phyloP scores from a whole-genome alignment of 1,140 invertebrate species.

The Varroa destructor region DNA sequence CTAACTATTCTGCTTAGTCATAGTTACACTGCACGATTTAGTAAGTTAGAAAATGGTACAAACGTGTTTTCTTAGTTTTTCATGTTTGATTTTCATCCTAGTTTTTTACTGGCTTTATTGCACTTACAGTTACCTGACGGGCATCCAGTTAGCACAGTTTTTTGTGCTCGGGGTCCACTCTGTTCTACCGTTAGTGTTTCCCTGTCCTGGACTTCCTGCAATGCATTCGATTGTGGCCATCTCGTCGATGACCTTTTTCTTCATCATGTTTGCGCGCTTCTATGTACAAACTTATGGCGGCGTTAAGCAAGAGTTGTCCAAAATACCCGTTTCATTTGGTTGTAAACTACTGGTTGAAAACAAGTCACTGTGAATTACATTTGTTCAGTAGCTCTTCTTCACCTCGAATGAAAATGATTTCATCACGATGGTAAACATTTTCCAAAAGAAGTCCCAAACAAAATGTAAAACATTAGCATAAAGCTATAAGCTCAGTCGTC shows the following conservation, averaged over 20 bases:
- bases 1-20: background rate
- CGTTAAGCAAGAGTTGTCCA: no score
- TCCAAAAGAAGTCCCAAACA: no score
- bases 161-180: background rate
- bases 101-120: background rate
- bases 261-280: slow-evolving; percentile 20
- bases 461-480: no score
- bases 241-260: slow-evolving; percentile 6
- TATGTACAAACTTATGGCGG: background rate
- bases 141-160: slow-evolving; percentile 2
- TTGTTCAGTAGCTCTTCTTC: no score
- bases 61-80: background rate
- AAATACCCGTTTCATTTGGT: no score
- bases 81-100: no score
- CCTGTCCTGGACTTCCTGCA: background rate
- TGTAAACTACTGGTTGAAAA: no score
- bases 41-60: background rate
- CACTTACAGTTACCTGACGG: slow-evolving; percentile 1
- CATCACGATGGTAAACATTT: no score
- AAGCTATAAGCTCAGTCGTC: no score
- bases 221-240: slow-evolving; percentile 3
- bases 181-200: background rate
- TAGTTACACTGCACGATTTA: background rate
- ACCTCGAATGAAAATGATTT: no score
- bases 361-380: no score